These are phyloP conservation scores for Aphrocallistes beatrix DNA, from an alignment of 37 sponge, comb jelly and placozoan genomes.

Conservation along the genomic window DNA sequence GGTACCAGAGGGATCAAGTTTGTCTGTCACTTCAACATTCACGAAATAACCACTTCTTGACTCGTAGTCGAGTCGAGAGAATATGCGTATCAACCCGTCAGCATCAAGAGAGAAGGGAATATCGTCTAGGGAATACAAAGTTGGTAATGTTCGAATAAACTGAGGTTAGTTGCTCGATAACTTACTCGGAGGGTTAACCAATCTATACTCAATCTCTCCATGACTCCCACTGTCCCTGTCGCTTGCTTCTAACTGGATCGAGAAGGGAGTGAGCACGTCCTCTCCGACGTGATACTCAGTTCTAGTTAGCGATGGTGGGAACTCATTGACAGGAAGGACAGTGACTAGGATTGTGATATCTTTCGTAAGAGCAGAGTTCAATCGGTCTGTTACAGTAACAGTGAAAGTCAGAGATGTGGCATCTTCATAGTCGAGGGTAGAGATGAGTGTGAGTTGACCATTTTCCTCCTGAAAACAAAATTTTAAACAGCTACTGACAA, in stretches of 20 bases:
- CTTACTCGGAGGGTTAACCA: neutral
- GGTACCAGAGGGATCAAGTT: neutral
- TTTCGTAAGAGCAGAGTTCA: neutral
- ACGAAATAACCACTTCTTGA: neutral
- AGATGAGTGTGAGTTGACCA: neutral
- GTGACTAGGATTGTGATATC: neutral
- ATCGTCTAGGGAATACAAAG: neutral
- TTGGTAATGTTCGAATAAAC: neutral
- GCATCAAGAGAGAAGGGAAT: neutral
- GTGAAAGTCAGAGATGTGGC: neutral
- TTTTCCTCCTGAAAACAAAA: neutral
- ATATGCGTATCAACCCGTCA: neutral
- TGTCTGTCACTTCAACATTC: neutral
- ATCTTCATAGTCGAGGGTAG: constrained; percentile 6
- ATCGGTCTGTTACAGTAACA: neutral
- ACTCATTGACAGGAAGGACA: neutral
- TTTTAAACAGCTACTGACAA: too few species aligned
- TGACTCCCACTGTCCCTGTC: neutral
- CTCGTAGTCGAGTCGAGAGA: neutral
- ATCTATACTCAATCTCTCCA: neutral
- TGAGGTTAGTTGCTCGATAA: neutral
- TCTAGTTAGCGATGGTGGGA: neutral
- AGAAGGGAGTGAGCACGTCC: neutral
- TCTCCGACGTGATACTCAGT: constrained; percentile 15
- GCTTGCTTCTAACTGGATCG: neutral